Conservation (phyloP, 2,888 invertebrate species). For the Arctia plantaginis region DNA sequence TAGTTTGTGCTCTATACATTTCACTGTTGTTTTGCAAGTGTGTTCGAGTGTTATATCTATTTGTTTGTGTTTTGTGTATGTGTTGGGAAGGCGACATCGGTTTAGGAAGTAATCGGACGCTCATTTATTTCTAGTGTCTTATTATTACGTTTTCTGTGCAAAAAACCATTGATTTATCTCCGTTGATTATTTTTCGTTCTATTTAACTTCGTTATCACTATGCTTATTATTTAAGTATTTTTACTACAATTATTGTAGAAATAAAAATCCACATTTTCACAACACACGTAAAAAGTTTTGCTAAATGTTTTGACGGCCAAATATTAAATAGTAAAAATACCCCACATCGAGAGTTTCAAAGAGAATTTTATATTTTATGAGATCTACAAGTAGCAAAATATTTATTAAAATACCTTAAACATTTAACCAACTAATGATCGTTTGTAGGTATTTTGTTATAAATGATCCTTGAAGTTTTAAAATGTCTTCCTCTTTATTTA, state of each 20-base stretch:
- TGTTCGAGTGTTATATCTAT: too few relatives aligned
- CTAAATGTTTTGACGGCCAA: constrained; percentile 26
- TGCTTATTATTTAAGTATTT: constrained; percentile 21
- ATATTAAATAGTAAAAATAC: constrained; percentile 20
- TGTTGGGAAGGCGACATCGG: too few relatives aligned
- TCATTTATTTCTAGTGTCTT: too few relatives aligned
- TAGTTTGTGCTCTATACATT: too few relatives aligned
- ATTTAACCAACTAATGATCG: constrained; percentile 28
- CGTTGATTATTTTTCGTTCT: background rate
- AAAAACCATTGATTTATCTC: background rate
- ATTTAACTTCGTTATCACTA: background rate
- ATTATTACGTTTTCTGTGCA: too few relatives aligned
- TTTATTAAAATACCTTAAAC: constrained; percentile 27
- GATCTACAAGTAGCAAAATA: constrained; percentile 27
- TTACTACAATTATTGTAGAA: constrained; percentile 31
- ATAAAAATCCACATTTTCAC: constrained; percentile 31
- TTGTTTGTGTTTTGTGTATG: too few relatives aligned
- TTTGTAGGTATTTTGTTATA: constrained; percentile 17
- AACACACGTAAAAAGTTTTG: constrained; percentile 28
- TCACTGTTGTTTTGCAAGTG: too few relatives aligned
- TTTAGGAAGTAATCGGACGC: too few relatives aligned
- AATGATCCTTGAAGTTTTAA: constrained; percentile 7
- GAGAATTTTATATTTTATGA: constrained; percentile 29
- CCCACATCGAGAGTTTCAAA: constrained; percentile 20
- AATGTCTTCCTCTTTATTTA: constrained; percentile 27